A percentile compares a stretch with the other conserved stretches of the same genome.
These are phyloP conservation scores for Caenorhabditis tropicalis DNA, from an alignment of 1,140 invertebrate genomes.

Conservation along the genomic window DNA sequence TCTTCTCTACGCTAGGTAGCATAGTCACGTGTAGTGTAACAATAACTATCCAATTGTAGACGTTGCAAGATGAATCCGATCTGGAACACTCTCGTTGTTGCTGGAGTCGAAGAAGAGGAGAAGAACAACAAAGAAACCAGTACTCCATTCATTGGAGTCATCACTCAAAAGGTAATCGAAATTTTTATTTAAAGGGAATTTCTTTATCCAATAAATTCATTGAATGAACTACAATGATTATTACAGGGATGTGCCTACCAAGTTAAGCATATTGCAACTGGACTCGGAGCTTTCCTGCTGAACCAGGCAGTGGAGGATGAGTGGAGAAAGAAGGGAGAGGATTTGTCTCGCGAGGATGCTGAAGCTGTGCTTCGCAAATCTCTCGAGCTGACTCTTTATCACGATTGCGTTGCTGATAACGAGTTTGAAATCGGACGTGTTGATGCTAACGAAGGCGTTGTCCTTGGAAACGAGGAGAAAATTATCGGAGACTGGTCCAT, in stretches of 20 bases:
- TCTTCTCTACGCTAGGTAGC: constrained; percentile 61
- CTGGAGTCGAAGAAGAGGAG: constrained; percentile 66
- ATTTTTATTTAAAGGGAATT: neutral
- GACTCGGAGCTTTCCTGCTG: constrained; percentile 64
- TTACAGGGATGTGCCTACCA: constrained; percentile 65
- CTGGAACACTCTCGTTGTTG: constrained; percentile 69
- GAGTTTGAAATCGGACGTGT: constrained; percentile 60
- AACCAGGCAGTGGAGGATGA: constrained; percentile 63
- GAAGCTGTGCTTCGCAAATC: constrained; percentile 49
- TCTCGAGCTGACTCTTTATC: constrained; percentile 62
- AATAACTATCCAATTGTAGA: constrained; percentile 46
- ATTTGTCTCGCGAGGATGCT: constrained; percentile 60
- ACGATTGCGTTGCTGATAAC: constrained; percentile 61
- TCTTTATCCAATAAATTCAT: no score
- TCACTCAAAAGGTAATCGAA: constrained; percentile 60
- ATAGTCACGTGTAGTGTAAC: neutral
- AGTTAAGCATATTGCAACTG: constrained; percentile 65
- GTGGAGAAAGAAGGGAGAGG: constrained; percentile 55
- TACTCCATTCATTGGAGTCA: constrained; percentile 69
- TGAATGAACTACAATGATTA: neutral
- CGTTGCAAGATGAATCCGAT: constrained; percentile 70
- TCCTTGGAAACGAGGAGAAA: constrained; percentile 45
- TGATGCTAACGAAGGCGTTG: constrained; percentile 31
- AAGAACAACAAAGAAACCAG: constrained; percentile 59
- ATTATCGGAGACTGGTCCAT: constrained; percentile 64